Conservation (phyloP, 2,113 vertebrate species). For the Tretioscincus oriximinensis region DNA sequence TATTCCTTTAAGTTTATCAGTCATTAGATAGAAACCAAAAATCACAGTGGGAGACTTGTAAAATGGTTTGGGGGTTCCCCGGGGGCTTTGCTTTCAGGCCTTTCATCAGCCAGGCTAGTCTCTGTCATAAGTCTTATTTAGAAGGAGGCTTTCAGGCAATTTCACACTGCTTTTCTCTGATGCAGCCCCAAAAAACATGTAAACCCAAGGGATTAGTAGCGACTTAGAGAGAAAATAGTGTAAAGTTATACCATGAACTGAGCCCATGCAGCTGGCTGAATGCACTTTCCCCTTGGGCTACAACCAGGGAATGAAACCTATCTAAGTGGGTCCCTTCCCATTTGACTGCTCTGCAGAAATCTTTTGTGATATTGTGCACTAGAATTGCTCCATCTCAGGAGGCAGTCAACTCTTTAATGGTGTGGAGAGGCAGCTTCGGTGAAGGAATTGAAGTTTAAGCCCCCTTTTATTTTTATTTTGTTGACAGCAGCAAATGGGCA, state of each 20-base stretch:
- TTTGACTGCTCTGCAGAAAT: conserved; percentile 12
- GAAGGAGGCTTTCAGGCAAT: conserved; percentile 79
- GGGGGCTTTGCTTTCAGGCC: conserved; percentile 64
- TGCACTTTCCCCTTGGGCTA: conserved; percentile 67
- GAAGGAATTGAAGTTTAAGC: conserved; percentile 58
- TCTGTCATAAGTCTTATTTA: conserved; percentile 75
- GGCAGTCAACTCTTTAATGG: conserved; percentile 55
- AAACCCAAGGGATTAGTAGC: conserved; percentile 79
- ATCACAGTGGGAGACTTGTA: conserved; percentile 58
- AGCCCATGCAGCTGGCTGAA: conserved; percentile 66
- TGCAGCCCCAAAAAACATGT: conserved; percentile 73
- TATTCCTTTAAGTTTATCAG: conserved; percentile 40
- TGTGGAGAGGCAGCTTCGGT: conserved; percentile 50
- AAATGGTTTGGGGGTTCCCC: conserved; percentile 61
- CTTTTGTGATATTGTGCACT: conserved; percentile 46
- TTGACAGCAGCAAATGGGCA: conserved; percentile 47
- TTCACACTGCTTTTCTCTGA: conserved; percentile 77
- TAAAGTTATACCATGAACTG: conserved; percentile 73
- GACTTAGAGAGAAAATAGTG: conserved; percentile 75
- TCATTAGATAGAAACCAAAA: conserved; percentile 60
- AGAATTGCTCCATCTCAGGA: conserved; percentile 62
- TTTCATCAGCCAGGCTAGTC: conserved; percentile 71
- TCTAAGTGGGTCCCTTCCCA: conserved; percentile 62
- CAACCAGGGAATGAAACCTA: conserved; percentile 69
- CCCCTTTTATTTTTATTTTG: conserved; percentile 50